Conservation (phyloP, 2,113 vertebrate genomes). For the Chaenogobius annularis region DNA sequence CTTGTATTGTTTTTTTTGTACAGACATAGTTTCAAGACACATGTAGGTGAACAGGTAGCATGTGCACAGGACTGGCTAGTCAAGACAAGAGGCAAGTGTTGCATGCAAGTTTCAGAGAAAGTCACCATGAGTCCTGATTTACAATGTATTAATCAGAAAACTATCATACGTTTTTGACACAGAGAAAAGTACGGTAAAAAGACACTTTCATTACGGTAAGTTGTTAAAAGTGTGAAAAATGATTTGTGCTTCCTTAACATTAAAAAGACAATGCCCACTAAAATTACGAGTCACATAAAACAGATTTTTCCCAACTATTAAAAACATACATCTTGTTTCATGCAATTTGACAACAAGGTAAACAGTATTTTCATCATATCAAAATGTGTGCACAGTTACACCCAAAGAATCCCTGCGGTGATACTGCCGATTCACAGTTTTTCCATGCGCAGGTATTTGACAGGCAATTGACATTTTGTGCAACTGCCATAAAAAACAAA, state of each 20-base stretch:
- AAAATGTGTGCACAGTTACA: background rate
- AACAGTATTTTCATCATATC: slow-evolving; percentile 17
- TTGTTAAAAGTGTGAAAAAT: background rate
- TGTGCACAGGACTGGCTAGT: slow-evolving; percentile 8
- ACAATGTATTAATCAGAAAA: background rate
- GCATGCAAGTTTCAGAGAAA: slow-evolving; percentile 10
- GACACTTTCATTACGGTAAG: background rate
- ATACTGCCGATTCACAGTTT: slow-evolving; percentile 17
- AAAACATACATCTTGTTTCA: slow-evolving; percentile 13
- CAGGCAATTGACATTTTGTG: slow-evolving; percentile 18
- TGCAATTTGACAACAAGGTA: slow-evolving; percentile 28
- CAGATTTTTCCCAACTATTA: background rate
- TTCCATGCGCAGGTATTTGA: slow-evolving; percentile 24
- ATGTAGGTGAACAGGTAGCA: slow-evolving; percentile 8
- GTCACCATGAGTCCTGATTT: slow-evolving; percentile 3
- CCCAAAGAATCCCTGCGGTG: background rate
- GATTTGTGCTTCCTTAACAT: background rate
- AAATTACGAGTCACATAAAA: background rate
- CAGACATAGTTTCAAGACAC: slow-evolving; percentile 32
- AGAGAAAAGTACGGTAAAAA: background rate
- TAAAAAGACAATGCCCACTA: slow-evolving; percentile 7
- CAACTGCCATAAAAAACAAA: slow-evolving; percentile 27
- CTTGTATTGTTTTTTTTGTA: background rate
- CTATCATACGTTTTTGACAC: slow-evolving; percentile 1
- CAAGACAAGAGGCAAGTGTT: slow-evolving; percentile 23